These are phyloP conservation scores for Stegodyphus dumicola DNA, from an alignment of 1,140 invertebrate genomes.

Conservation along the genomic window DNA sequence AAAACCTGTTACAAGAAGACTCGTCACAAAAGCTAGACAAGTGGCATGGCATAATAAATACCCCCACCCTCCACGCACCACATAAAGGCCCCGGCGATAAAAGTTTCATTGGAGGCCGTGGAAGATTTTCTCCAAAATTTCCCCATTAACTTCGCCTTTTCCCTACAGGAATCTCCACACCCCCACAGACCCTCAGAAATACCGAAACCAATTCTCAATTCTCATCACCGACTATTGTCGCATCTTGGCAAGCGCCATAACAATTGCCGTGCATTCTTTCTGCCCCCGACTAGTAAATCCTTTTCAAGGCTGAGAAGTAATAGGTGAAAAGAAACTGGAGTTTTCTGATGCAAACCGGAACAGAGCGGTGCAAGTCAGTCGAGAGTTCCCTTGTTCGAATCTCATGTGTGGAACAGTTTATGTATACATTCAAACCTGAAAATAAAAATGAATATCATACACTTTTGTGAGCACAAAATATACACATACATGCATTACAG, in stretches of 20 bases:
- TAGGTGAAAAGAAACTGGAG: neutral
- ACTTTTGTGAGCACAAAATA: no score
- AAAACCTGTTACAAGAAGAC: conserved; percentile 52
- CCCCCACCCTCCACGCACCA: neutral
- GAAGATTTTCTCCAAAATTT: conserved; percentile 54
- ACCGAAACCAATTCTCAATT: conserved; percentile 50
- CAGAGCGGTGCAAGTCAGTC: no score
- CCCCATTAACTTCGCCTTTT: conserved; percentile 42
- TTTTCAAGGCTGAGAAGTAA: conserved; percentile 27
- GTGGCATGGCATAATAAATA: conserved; percentile 51
- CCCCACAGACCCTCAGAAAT: conserved; percentile 14
- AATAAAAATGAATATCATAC: no score
- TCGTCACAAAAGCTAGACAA: conserved; percentile 41
- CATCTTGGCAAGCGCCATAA: conserved; percentile 26
- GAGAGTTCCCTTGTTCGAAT: no score
- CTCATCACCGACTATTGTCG: conserved; percentile 49
- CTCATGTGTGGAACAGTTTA: no score
- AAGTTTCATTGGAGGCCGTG: conserved; percentile 43
- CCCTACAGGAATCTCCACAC: neutral
- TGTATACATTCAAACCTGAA: no score
- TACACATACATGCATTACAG: no score
- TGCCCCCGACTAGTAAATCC: neutral
- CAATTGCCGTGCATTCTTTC: conserved; percentile 37
- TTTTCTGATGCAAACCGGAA: no score
- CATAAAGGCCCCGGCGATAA: conserved; percentile 43